Percentiles rank a stretch among this genome's conserved stretches.
Evolutionary conservation across 2,113 vertebrate species (phyloP).

Genomic region (Gallinago jamesoni): DNA sequence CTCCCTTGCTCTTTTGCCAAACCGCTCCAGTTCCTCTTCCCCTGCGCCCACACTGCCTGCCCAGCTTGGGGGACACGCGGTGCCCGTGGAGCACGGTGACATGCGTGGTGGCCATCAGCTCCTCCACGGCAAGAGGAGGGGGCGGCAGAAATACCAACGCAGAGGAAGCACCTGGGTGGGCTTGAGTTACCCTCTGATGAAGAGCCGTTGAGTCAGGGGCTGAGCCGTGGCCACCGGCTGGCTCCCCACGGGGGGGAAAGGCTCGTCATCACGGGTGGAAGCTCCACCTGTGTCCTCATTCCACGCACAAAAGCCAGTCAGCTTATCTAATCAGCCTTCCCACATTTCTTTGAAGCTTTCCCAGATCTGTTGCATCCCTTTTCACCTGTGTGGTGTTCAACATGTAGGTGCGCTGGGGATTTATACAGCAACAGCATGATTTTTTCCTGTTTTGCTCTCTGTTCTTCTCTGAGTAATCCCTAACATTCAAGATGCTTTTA

Average conservation of each 20-base stretch:
- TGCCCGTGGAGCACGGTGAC: rapidly evolving
- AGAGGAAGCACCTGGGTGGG: not conserved
- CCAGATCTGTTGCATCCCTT: not conserved
- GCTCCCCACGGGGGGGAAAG: not conserved
- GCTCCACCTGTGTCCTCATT: not conserved
- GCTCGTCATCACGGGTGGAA: not conserved
- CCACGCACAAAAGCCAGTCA: not conserved
- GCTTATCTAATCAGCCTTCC: not conserved
- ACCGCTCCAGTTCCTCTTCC: not conserved
- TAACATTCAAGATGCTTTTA: not conserved
- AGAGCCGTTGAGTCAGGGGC: not conserved
- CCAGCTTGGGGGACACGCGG: rapidly evolving
- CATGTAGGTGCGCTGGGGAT: not conserved
- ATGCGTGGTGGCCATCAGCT: rapidly evolving
- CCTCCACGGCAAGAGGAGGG: not conserved
- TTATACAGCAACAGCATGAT: not conserved
- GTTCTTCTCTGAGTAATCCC: constrained; percentile 47
- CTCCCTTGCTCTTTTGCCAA: constrained; percentile 32
- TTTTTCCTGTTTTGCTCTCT: constrained; percentile 4
- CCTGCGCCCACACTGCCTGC: not conserved
- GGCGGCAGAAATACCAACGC: not conserved
- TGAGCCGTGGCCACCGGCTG: not conserved
- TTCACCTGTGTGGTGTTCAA: not conserved
- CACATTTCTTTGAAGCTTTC: not conserved
- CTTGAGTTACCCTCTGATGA: not conserved